Percentiles rank a stretch among this genome's conserved stretches.
Evolutionary conservation across 2,797 vertebrate species (phyloP).

Genomic region (Hoplostethus mediterraneus): DNA sequence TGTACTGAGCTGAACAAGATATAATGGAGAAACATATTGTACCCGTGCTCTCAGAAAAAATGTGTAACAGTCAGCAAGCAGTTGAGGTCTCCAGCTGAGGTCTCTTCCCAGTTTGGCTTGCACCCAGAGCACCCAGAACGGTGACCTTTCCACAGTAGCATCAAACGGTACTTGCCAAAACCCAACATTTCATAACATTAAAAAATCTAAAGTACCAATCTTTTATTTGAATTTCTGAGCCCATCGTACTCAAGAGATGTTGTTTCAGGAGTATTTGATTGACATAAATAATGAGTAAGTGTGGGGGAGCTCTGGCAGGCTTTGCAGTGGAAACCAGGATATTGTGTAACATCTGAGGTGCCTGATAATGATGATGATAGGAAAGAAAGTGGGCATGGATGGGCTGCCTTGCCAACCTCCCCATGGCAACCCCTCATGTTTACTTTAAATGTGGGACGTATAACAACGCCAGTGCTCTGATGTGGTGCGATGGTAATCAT

Average conservation of each 20-base stretch:
- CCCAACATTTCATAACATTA: background rate
- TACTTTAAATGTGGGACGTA: slow-evolving; percentile 35
- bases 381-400: slow-evolving; percentile 30
- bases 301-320: slow-evolving; percentile 2
- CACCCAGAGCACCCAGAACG: slow-evolving; percentile 4
- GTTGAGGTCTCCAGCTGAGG: slow-evolving; percentile 21
- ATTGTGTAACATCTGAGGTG: slow-evolving; percentile 38
- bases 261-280: background rate
- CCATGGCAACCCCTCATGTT: slow-evolving; percentile 59
- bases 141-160: background rate
- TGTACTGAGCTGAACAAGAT: no score
- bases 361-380: slow-evolving; percentile 43
- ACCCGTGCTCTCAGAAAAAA: background rate
- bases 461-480: slow-evolving; percentile 26
- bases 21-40: no score
- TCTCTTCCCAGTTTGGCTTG: background rate
- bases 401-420: slow-evolving; percentile 22
- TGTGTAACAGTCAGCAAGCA: background rate
- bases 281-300: background rate
- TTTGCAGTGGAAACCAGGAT: slow-evolving; percentile 11
- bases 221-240: background rate
- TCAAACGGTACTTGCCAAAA: background rate
- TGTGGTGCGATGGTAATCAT: slow-evolving; percentile 55
- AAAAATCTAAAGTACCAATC: background rate
- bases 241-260: background rate